These are phyloP conservation scores for Pseudomyrmex flavicornis DNA, from an alignment of 1,140 invertebrate species.

Conservation along the genomic window DNA sequence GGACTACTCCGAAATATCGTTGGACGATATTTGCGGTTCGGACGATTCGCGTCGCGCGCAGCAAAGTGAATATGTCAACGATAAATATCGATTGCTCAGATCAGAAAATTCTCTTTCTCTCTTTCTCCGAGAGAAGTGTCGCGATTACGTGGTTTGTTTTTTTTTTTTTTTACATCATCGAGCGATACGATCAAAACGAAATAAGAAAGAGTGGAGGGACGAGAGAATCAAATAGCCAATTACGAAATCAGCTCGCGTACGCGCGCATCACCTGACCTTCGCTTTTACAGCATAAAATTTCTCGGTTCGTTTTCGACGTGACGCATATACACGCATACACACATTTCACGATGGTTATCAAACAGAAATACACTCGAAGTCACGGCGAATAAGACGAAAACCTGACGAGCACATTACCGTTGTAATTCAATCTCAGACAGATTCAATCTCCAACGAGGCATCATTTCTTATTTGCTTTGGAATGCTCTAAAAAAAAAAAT, in stretches of 20 bases:
- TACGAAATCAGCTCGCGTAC: constrained; percentile 50
- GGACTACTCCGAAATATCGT: constrained; percentile 6
- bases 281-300: constrained; percentile 44
- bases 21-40: background rate
- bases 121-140: background rate
- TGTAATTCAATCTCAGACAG: background rate
- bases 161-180: background rate
- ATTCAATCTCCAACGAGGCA: background rate
- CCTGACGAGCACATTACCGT: background rate
- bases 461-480: background rate
- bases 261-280: constrained; percentile 49
- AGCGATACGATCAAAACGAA: background rate
- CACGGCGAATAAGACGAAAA: constrained; percentile 11
- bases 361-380: constrained; percentile 28
- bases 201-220: background rate
- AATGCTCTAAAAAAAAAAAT: background rate
- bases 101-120: too few relatives aligned
- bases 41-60: too few relatives aligned
- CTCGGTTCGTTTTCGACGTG: constrained; percentile 12
- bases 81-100: background rate
- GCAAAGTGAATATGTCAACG: background rate
- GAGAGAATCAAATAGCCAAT: constrained; percentile 22
- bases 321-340: background rate
- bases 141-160: background rate
- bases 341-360: background rate